Evolutionary conservation across 1,140 invertebrate genomes (phyloP).

Genomic region (Triops longicaudatus): DNA sequence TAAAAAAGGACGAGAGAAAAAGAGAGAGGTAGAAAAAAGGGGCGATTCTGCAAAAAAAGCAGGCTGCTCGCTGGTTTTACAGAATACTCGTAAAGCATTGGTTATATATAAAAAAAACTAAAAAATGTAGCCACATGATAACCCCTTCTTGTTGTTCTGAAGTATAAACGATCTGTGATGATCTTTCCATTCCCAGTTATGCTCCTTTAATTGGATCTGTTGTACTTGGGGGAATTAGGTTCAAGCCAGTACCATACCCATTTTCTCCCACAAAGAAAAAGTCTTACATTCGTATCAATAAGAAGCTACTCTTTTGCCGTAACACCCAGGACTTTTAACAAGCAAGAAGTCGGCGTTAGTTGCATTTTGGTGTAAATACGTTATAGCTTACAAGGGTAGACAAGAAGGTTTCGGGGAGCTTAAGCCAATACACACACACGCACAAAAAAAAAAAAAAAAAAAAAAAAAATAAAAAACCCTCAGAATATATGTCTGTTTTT

Average conservation of each 20-base stretch:
- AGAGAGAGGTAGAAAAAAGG: too few species aligned
- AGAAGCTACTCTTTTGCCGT: not conserved
- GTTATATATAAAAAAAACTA: too few species aligned
- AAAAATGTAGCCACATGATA: too few species aligned
- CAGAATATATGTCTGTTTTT: too few species aligned
- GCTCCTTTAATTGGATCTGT: conserved; percentile 1
- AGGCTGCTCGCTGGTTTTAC: too few species aligned
- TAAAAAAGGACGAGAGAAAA: too few species aligned
- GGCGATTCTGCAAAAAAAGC: too few species aligned
- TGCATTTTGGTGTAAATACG: not conserved
- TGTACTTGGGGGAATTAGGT: not conserved
- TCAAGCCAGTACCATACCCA: not conserved
- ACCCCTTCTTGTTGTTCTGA: not conserved
- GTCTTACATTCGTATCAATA: not conserved
- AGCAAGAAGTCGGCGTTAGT: not conserved
- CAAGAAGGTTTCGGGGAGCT: not conserved
- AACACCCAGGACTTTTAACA: not conserved
- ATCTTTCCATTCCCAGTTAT: not conserved
- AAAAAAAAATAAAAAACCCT: too few species aligned
- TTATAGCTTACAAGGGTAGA: not conserved
- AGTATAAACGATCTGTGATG: not conserved
- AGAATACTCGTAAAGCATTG: too few species aligned
- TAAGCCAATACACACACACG: too few species aligned
- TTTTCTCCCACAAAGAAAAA: not conserved
- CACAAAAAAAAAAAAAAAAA: too few species aligned